phyloP scores from a whole-genome alignment of 2,113 vertebrate genomes.

The Tupaia chinensis region DNA sequence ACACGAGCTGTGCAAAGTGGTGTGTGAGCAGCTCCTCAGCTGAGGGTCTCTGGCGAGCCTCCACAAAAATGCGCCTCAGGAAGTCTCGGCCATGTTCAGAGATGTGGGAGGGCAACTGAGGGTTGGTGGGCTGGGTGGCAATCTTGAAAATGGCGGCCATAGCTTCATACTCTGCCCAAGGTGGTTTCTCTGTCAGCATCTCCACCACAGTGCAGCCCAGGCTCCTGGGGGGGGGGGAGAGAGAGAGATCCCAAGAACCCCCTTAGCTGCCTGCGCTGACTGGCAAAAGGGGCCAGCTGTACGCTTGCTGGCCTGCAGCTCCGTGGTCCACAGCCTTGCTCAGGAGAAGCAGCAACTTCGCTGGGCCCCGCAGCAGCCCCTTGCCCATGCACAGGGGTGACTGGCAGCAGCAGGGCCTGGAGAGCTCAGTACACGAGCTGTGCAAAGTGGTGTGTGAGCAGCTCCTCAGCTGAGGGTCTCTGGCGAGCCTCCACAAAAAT shows the following conservation, averaged over 20 bases:
- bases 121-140: slow-evolving; percentile 97
- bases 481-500: slow-evolving; percentile 98
- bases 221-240: slow-evolving; percentile 90
- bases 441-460: slow-evolving; percentile 96
- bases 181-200: slow-evolving; percentile 98
- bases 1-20: slow-evolving; percentile 95
- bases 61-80: slow-evolving; percentile 95
- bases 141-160: slow-evolving; percentile 99
- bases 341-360: slow-evolving; percentile 73
- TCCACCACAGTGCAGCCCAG: slow-evolving; percentile 97
- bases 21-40: slow-evolving; percentile 97
- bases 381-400: background rate
- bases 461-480: slow-evolving; percentile 96
- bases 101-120: slow-evolving; percentile 93
- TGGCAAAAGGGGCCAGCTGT: slow-evolving; percentile 31
- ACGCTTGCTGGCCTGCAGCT: slow-evolving; percentile 59
- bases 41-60: slow-evolving; percentile 95
- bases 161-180: slow-evolving; percentile 97
- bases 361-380: slow-evolving; percentile 58
- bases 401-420: slow-evolving; percentile 61
- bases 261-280: too few species aligned
- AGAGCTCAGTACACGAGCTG: slow-evolving; percentile 94
- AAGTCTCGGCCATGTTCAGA: slow-evolving; percentile 96
- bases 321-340: slow-evolving; percentile 64
- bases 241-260: slow-evolving; percentile 52